These are phyloP conservation scores for Poecilia velifera DNA, from an alignment of 2,797 vertebrate genomes.

Conservation along the genomic window DNA sequence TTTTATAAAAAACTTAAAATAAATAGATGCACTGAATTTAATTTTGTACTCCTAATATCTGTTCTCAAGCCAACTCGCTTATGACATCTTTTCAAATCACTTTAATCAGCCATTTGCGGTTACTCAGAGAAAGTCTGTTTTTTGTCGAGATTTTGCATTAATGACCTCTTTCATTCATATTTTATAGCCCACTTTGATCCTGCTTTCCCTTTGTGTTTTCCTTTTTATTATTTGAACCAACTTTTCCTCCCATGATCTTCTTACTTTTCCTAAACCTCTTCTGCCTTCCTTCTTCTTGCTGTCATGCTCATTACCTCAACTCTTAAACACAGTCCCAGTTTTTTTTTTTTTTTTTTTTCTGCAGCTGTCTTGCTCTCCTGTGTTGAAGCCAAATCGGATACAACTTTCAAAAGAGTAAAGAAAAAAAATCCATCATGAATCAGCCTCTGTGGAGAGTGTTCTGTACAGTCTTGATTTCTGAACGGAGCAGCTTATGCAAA, in stretches of 20 bases:
- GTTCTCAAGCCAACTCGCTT: constrained; percentile 4
- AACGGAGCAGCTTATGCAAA: constrained; percentile 14
- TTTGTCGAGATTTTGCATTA: constrained; percentile 26
- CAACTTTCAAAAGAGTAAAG: constrained; percentile 36
- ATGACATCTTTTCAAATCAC: constrained; percentile 1
- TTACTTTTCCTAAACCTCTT: constrained; percentile 4
- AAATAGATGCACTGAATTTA: neutral
- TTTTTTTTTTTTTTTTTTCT: neutral
- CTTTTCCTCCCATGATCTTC: constrained; percentile 27
- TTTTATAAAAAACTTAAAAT: neutral
- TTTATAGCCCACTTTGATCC: constrained; percentile 28
- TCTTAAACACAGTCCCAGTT: neutral
- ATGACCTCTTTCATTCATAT: constrained; percentile 29
- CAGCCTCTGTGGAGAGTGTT: neutral
- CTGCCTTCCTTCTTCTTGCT: constrained; percentile 37
- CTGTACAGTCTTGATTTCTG: constrained; percentile 31
- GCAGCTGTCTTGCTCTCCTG: constrained; percentile 27
- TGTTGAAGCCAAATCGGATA: constrained; percentile 44
- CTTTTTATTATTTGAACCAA: constrained; percentile 42
- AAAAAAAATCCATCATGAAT: constrained; percentile 5
- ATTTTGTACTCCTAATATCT: neutral
- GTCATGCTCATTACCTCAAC: constrained; percentile 45
- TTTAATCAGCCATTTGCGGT: neutral
- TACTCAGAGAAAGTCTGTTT: constrained; percentile 13
- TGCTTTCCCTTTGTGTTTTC: neutral